These are phyloP conservation scores for Nasonia longicornis DNA, from an alignment of 1,140 invertebrate species.

Conservation along the genomic window DNA sequence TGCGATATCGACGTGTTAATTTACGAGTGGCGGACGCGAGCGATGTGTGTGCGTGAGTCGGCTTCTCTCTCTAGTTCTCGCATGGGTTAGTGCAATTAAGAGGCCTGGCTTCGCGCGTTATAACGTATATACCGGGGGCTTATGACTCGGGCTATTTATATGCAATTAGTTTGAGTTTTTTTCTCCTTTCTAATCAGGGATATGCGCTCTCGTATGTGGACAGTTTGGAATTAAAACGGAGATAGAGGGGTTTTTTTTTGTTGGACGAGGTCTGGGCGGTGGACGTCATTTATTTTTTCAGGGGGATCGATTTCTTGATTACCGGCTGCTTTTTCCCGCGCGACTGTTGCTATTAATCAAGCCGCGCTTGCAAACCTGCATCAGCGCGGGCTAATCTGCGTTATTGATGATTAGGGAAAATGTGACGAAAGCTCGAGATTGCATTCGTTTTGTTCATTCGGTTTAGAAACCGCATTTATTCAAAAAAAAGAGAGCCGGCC, in stretches of 20 bases:
- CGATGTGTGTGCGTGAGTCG: not conserved
- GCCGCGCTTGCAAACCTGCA: not conserved
- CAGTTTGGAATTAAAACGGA: not conserved
- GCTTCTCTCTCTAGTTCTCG: not conserved
- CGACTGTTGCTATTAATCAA: not conserved
- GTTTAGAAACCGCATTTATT: not conserved
- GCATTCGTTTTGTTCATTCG: not conserved
- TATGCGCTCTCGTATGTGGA: not conserved
- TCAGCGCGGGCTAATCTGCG: not conserved
- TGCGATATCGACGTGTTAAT: conserved; percentile 42
- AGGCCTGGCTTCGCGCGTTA: not conserved
- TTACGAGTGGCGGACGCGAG: conserved; percentile 1
- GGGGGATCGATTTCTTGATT: not conserved
- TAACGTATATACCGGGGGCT: not conserved
- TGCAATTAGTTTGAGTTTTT: conserved; percentile 16
- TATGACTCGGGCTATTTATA: conserved; percentile 14
- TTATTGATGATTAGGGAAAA: not conserved
- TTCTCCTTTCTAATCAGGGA: not conserved
- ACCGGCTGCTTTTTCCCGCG: not conserved
- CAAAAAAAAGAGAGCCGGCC: not conserved
- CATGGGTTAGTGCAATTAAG: conserved; percentile 25
- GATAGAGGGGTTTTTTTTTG: not conserved
- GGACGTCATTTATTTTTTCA: not conserved
- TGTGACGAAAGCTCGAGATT: not conserved
- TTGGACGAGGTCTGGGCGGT: not conserved